phyloP scores from a whole-genome alignment of 1,140 invertebrate species.

The Daktulosphaira vitifoliae region DNA sequence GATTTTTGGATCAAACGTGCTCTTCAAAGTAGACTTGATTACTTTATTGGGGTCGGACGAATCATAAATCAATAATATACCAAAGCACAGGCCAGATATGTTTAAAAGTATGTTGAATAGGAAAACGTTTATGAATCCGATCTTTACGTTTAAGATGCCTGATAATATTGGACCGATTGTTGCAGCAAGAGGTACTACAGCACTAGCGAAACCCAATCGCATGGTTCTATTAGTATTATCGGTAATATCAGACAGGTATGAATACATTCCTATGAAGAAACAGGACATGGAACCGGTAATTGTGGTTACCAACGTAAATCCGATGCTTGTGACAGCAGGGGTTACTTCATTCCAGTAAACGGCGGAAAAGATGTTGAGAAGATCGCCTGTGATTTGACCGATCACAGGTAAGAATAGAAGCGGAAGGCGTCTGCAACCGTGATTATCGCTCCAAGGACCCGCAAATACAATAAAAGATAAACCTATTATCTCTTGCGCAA shows the following conservation, averaged over 20 bases:
- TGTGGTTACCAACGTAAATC: not conserved
- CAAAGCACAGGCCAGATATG: not conserved
- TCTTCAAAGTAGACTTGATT: not conserved
- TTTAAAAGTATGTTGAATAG: not conserved
- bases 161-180: not conserved
- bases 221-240: constrained; percentile 3
- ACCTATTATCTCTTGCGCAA: not conserved
- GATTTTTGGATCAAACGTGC: not conserved
- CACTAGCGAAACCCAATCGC: not conserved
- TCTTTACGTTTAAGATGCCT: not conserved
- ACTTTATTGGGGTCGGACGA: not conserved
- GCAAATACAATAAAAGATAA: constrained; percentile 37
- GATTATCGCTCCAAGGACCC: constrained; percentile 38
- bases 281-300: not conserved
- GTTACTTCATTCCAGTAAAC: constrained; percentile 3
- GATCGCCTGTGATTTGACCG: constrained; percentile 15
- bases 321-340: not conserved
- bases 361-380: not conserved
- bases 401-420: constrained; percentile 44
- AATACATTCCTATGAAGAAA: constrained; percentile 10
- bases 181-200: not conserved
- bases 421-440: constrained; percentile 42
- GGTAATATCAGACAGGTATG: constrained; percentile 17
- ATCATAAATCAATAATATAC: not conserved
- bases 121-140: not conserved